Percentiles rank a stretch among this genome's conserved stretches.
Conservation (phyloP, 2,888 invertebrate species). For the Caenorhabditis sp. region DNA sequence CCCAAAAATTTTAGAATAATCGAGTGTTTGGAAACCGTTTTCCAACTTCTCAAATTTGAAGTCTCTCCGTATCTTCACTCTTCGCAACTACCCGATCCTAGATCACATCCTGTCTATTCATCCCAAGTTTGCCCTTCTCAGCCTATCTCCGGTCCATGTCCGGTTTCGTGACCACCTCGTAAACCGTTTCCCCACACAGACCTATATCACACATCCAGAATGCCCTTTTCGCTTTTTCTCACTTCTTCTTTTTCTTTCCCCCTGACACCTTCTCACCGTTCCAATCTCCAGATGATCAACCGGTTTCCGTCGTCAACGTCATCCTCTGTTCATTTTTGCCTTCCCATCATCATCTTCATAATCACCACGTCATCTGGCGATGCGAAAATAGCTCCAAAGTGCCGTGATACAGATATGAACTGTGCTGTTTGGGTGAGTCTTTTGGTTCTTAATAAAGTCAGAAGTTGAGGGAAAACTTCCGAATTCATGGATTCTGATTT, state of each 20-base stretch:
- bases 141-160: not conserved
- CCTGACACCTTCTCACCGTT: not conserved
- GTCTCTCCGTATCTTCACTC: too few species aligned
- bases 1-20: too few species aligned
- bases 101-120: not conserved
- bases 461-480: not conserved
- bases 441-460: not conserved
- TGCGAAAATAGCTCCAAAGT: conserved; percentile 63
- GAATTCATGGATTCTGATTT: too few species aligned
- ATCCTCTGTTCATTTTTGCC: conserved; percentile 32
- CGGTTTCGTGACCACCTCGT: conserved; percentile 1
- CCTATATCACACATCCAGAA: conserved; percentile 3
- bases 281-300: conserved; percentile 56
- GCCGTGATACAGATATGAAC: conserved; percentile 81
- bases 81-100: not conserved
- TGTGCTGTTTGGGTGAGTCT: conserved; percentile 73
- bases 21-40: too few species aligned
- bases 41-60: too few species aligned
- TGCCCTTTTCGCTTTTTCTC: conserved; percentile 17
- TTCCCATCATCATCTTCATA: conserved; percentile 11
- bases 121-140: not conserved
- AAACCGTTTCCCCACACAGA: conserved; percentile 12
- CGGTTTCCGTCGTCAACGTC: conserved; percentile 32
- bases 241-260: not conserved
- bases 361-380: conserved; percentile 38